phyloP scores from a whole-genome alignment of 2,888 invertebrate genomes.

The Hyppa rectilinea region DNA sequence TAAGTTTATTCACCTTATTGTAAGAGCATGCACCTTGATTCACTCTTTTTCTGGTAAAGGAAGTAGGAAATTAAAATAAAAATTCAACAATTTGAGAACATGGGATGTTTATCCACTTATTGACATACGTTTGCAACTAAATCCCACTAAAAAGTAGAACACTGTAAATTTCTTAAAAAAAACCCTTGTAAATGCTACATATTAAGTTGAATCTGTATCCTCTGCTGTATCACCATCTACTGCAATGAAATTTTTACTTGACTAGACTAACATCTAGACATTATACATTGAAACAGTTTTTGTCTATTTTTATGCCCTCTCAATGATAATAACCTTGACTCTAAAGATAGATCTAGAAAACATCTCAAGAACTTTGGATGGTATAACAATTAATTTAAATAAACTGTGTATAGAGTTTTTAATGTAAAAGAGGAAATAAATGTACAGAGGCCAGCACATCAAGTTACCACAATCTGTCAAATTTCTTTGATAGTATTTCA shows the following conservation, averaged over 20 bases:
- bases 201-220: background rate
- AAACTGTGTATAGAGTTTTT: background rate
- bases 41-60: background rate
- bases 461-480: no score
- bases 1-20: background rate
- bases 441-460: no score
- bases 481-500: no score
- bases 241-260: background rate
- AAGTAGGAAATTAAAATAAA: conserved; percentile 1
- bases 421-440: background rate
- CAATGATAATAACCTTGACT: conserved; percentile 37
- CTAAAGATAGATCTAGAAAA: conserved; percentile 23
- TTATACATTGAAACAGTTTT: conserved; percentile 1
- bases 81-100: background rate
- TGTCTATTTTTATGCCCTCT: conserved; percentile 37
- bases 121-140: background rate
- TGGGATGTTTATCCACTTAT: background rate
- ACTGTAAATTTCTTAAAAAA: background rate
- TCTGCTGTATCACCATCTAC: background rate
- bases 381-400: background rate
- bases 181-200: background rate
- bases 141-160: background rate
- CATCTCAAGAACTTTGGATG: background rate
- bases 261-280: background rate
- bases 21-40: background rate